Conservation (phyloP, 2,888 invertebrate species). For the Drosophila borborema region DNA sequence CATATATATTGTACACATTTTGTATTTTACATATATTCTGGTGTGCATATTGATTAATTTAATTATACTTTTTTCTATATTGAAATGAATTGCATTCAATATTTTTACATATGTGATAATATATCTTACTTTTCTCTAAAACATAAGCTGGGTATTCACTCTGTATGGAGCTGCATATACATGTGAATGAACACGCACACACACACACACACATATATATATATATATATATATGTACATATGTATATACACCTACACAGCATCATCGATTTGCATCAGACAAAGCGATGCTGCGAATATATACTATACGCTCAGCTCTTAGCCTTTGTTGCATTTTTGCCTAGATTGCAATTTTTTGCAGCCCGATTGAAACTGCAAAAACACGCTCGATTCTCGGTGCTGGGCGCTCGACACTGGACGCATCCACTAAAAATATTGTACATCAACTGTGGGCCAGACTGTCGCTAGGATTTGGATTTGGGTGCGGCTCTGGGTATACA, state of each 20-base stretch:
- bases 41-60: not conserved
- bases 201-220: not conserved
- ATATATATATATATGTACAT: too few relatives aligned
- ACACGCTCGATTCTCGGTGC: not conserved
- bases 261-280: constrained; percentile 51
- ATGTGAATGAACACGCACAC: constrained; percentile 6
- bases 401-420: constrained; percentile 13
- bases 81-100: not conserved
- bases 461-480: constrained; percentile 15
- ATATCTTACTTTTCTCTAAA: not conserved
- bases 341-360: constrained; percentile 82
- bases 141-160: constrained; percentile 14
- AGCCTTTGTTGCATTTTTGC: constrained; percentile 82
- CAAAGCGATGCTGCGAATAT: constrained; percentile 56
- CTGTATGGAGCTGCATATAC: constrained; percentile 25
- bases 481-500: constrained; percentile 17
- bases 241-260: not conserved
- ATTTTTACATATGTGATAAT: not conserved
- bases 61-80: not conserved
- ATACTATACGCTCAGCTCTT: constrained; percentile 62
- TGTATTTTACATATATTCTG: not conserved
- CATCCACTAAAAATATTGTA: constrained; percentile 63
- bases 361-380: constrained; percentile 66
- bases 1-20: not conserved
- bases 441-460: constrained; percentile 51